phyloP scores from a whole-genome alignment of 2,888 invertebrate genomes.

The Nesidiocoris tenuis region DNA sequence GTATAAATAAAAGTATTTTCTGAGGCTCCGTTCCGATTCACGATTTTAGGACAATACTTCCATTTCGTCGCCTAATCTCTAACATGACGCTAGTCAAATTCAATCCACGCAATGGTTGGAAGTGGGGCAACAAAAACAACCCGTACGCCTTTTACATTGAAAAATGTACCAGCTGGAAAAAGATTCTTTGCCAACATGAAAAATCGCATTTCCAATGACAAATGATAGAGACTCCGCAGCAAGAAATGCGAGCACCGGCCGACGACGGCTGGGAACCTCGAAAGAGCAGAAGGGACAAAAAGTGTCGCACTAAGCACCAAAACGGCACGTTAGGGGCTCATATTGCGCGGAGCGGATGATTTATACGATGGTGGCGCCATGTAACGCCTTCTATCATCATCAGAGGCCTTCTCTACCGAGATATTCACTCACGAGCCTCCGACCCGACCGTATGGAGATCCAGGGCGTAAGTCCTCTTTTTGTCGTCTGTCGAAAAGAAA shows the following conservation, averaged over 20 bases:
- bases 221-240: conserved; percentile 3
- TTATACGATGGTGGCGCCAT: conserved; percentile 15
- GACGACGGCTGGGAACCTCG: neutral
- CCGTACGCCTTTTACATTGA: too few species aligned
- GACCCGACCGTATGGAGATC: conserved; percentile 18
- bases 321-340: conserved; percentile 37
- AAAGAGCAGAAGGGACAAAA: conserved; percentile 8
- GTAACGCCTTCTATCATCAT: conserved; percentile 33
- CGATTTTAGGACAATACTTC: too few species aligned
- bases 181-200: too few species aligned
- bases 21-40: too few species aligned
- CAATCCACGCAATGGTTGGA: too few species aligned
- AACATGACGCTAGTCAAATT: too few species aligned
- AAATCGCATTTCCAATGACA: conserved; percentile 20
- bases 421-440: conserved; percentile 33
- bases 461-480: neutral
- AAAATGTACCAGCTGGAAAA: too few species aligned
- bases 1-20: too few species aligned
- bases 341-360: conserved; percentile 36
- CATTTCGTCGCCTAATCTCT: too few species aligned
- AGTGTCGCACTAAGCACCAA: conserved; percentile 24
- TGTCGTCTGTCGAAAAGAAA: neutral
- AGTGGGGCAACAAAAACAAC: too few species aligned
- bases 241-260: neutral
- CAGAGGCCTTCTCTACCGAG: conserved; percentile 18